Conservation (phyloP, 2,797 vertebrate species). For the Danio albolineatus region DNA sequence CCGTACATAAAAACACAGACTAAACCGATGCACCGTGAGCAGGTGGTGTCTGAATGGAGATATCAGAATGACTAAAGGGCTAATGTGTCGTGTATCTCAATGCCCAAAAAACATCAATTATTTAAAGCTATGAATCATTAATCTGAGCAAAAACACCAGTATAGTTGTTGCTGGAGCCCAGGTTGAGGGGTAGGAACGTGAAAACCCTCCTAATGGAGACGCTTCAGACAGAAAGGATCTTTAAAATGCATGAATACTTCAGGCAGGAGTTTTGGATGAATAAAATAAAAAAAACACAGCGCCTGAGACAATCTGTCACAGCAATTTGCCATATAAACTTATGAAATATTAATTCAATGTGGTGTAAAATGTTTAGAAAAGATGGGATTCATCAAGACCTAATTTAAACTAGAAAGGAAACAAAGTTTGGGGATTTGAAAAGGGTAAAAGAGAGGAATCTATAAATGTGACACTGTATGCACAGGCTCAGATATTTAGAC, state of each 20-base stretch:
- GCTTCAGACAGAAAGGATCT: not conserved
- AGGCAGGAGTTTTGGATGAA: not conserved
- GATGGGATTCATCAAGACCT: not conserved
- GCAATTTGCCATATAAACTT: not conserved
- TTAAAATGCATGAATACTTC: conserved; percentile 10
- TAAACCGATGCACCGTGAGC: conserved; percentile 2
- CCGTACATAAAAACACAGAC: conserved; percentile 6
- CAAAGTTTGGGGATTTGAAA: not conserved
- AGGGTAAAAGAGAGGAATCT: no score
- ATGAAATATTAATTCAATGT: conserved; percentile 3
- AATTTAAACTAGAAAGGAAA: not conserved
- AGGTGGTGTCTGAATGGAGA: conserved; percentile 41
- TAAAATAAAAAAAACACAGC: not conserved
- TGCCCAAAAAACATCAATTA: conserved; percentile 74
- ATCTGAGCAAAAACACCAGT: conserved; percentile 72
- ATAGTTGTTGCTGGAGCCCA: conserved; percentile 64
- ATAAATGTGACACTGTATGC: no score
- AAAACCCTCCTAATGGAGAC: conserved; percentile 52
- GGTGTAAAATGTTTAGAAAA: not conserved
- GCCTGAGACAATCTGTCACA: not conserved
- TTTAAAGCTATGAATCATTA: conserved; percentile 73
- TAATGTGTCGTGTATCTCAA: conserved; percentile 59
- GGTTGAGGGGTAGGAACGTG: conserved; percentile 63
- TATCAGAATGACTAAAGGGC: conserved; percentile 33
- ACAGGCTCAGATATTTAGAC: no score